Percentiles rank a stretch among this genome's conserved stretches.
phyloP scores from a whole-genome alignment of 2,888 invertebrate species.

The Urechis unicinctus region DNA sequence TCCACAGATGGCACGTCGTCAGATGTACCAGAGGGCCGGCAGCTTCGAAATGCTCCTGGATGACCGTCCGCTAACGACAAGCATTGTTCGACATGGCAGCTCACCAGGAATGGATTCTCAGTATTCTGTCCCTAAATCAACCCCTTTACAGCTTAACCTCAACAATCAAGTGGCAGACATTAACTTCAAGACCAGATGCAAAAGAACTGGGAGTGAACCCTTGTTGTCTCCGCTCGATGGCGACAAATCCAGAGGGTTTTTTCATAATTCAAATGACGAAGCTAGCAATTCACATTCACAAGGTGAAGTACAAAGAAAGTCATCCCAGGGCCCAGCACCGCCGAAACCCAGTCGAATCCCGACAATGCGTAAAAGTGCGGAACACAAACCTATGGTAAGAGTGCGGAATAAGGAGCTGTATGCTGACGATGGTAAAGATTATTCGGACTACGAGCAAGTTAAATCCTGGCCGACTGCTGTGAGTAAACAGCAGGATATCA shows the following conservation, averaged over 20 bases:
- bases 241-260: neutral
- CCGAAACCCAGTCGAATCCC: conserved; percentile 53
- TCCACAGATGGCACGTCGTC: neutral
- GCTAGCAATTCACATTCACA: too few relatives aligned
- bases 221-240: neutral
- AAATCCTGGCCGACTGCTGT: conserved; percentile 28
- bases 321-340: conserved; percentile 40
- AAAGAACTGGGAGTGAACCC: conserved; percentile 10
- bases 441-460: conserved; percentile 42
- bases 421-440: conserved; percentile 41
- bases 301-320: too few relatives aligned
- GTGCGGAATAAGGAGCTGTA: conserved; percentile 34
- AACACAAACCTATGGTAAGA: conserved; percentile 31
- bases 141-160: conserved; percentile 17
- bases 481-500: neutral
- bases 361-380: conserved; percentile 32
- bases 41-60: neutral
- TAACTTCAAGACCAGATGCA: neutral
- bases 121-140: conserved; percentile 34
- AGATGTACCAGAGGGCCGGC: neutral
- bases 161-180: neutral
- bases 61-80: neutral
- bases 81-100: neutral
- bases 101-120: neutral
- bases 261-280: neutral